A percentile compares a stretch with the other conserved stretches of the same genome.
These are phyloP conservation scores for Bos indicus DNA, from an alignment of 2,113 vertebrate species.

Conservation along the genomic window DNA sequence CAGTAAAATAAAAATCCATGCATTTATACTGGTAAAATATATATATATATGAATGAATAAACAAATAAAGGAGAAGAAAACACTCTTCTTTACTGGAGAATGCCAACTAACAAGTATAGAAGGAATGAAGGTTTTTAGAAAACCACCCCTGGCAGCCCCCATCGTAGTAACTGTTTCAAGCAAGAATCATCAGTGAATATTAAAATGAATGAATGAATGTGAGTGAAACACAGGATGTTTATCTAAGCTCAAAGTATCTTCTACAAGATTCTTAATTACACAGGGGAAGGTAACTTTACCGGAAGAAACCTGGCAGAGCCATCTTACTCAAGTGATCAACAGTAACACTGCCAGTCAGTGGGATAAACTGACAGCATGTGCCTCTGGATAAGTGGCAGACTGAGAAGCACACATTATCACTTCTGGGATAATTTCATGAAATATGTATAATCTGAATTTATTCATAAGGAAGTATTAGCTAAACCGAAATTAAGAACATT, in stretches of 20 bases:
- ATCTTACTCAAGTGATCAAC: neutral
- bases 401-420: neutral
- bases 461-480: neutral
- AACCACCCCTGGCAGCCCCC: neutral
- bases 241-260: neutral
- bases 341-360: neutral
- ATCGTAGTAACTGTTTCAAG: neutral
- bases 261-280: neutral
- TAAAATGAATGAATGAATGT: neutral
- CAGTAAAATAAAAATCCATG: neutral
- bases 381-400: neutral
- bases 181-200: neutral
- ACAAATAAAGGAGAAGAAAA: neutral
- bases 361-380: neutral
- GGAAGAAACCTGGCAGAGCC: neutral
- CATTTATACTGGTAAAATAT: neutral
- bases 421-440: neutral
- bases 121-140: neutral
- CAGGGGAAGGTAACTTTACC: neutral
- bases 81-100: neutral
- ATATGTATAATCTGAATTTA: neutral
- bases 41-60: neutral
- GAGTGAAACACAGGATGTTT: neutral
- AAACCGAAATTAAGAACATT: neutral
- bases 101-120: neutral